Base-by-base conservation (phyloP, 2,888 invertebrate species). In the Chloromyia formosa region DNA sequence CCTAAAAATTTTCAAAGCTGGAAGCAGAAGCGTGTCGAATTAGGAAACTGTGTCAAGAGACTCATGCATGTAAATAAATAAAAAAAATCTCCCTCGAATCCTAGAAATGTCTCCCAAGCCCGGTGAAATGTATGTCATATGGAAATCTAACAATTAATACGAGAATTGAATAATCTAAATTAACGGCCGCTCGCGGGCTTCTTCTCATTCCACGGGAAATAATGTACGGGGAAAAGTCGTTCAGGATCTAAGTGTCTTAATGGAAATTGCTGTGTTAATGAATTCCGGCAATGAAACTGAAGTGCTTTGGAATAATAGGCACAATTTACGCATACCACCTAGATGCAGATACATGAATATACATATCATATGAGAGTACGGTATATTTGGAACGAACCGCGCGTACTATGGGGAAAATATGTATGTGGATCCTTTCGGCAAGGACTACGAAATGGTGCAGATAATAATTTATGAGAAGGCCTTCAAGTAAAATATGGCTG, bases 401-500 rank as follows among this genome's bases (percentile, higher is more conserved):
- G n/a, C n/a, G n/a, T n/a, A n/a, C n/a, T n/a, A n/a, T n/a, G n/a
- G 27, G 27, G 27, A 4, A 7, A 35, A 35, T 35, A 35, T 35
- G 27, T 35, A 7, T 7, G 27, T 7, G 27, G 27, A 35, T 35
- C 27, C 27, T 35, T 35, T 35, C 7, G 27, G 27, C 27, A 7
- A n/a, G 14, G 16, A 49, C 12, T 49, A 49, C 14, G 49, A 49
- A 49, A 3, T 12, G 49, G 7, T 60, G n/a, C 23, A 14, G 22
- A 60, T 60, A 60, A 60, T 60, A 60, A 60, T 60, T 22, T 60
- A 23, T 22, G 60, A 40, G 62, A 62, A 18, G 9, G 27, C 20
- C 35, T 40, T 35, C n/a, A 42, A 62, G 62, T 69, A 27, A 69
- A 69, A 53, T 54, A 69, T 69, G 68, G 53, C 53, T 69, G 27